phyloP scores from a whole-genome alignment of 2,888 invertebrate genomes.

The Lymantria monacha region DNA sequence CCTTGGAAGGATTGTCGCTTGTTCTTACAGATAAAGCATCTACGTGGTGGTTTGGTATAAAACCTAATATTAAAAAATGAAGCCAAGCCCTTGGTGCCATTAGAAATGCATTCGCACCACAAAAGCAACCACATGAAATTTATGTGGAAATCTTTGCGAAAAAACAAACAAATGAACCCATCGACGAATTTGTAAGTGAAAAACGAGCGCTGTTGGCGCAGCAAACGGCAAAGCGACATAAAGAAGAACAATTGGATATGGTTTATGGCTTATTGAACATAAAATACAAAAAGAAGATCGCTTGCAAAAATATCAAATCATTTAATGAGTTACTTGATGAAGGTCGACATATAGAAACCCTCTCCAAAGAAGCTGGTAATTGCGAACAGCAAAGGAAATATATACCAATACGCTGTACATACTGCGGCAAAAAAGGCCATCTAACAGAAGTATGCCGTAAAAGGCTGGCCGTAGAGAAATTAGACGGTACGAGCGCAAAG shows the following conservation, averaged over 20 bases:
- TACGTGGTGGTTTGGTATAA: background rate
- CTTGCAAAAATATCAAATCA: background rate
- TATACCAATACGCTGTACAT: background rate
- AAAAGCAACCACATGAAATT: background rate
- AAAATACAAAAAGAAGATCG: background rate
- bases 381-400: background rate
- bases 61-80: background rate
- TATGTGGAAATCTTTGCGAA: background rate
- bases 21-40: background rate
- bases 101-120: background rate
- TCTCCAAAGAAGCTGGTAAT: background rate
- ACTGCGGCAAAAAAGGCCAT: background rate
- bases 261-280: background rate
- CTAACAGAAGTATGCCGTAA: background rate
- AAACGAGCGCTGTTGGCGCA: background rate
- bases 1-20: background rate
- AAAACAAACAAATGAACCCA: background rate
- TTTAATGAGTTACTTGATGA: background rate
- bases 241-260: background rate
- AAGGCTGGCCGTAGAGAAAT: background rate
- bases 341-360: background rate
- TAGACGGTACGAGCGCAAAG: background rate
- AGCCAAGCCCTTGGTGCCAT: background rate
- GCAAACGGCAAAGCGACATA: background rate
- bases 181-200: background rate